phyloP scores from a whole-genome alignment of 2,888 invertebrate species.

The Clostera curtula region DNA sequence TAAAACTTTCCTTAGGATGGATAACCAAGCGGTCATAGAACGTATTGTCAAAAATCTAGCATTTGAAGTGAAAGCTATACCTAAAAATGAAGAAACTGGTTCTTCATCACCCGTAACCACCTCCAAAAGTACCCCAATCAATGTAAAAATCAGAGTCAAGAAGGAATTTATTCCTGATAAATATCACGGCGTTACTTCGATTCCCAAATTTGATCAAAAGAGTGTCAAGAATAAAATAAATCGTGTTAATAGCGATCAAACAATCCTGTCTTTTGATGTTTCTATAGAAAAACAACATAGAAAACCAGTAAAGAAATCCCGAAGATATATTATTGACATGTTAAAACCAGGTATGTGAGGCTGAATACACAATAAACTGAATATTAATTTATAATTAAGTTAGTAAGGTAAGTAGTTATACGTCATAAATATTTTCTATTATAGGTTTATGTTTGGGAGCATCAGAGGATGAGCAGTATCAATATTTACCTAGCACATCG shows the following conservation, averaged over 20 bases:
- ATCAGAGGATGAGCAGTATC: conserved; percentile 35
- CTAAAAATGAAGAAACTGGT: conserved; percentile 27
- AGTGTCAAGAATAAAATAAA: conserved; percentile 31
- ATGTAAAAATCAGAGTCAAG: conserved; percentile 49
- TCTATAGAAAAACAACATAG: conserved; percentile 40
- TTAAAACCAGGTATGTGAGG: conserved; percentile 31
- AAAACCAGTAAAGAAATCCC: conserved; percentile 28
- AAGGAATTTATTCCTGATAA: conserved; percentile 34
- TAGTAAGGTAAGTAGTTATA: background rate
- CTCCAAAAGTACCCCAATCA: conserved; percentile 37
- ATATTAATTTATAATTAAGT: too few species aligned
- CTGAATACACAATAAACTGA: background rate
- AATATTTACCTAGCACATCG: conserved; percentile 30
- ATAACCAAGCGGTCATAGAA: conserved; percentile 28
- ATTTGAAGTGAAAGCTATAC: conserved; percentile 49
- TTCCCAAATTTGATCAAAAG: conserved; percentile 26
- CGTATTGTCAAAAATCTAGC: conserved; percentile 39
- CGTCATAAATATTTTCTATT: conserved; percentile 6
- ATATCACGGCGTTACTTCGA: conserved; percentile 28
- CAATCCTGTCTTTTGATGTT: conserved; percentile 56
- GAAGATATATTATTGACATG: conserved; percentile 32
- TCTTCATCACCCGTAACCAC: conserved; percentile 10
- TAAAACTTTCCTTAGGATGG: conserved; percentile 27
- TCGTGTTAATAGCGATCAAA: conserved; percentile 50
- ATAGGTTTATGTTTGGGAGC: conserved; percentile 42